Percentiles rank a stretch among this genome's conserved stretches.
Conservation (phyloP, 2,797 vertebrate genomes). For the Chrysocyon brachyurus region DNA sequence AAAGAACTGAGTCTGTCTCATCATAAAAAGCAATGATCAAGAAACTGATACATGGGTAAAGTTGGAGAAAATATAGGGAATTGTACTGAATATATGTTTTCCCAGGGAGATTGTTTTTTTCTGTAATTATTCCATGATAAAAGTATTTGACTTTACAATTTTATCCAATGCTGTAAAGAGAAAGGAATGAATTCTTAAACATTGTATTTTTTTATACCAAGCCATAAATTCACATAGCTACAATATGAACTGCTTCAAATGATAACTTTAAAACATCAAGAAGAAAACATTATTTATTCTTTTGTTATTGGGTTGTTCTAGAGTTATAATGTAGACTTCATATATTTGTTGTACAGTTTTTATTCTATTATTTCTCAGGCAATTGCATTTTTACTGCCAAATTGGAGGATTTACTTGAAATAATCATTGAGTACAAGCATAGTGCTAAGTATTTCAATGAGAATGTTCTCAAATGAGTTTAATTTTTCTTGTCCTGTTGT, state of each 20-base stretch:
- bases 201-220: neutral
- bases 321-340: constrained; percentile 27
- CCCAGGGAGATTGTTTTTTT: neutral
- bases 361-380: constrained; percentile 47
- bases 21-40: neutral
- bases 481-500: constrained; percentile 68
- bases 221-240: neutral
- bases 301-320: constrained; percentile 16
- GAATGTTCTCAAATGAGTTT: constrained; percentile 67
- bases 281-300: neutral
- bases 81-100: neutral
- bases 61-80: neutral
- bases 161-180: neutral
- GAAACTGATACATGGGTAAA: neutral
- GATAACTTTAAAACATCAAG: constrained; percentile 32
- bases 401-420: constrained; percentile 49
- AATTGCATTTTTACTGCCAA: constrained; percentile 66
- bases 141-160: neutral
- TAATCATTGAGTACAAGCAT: constrained; percentile 62
- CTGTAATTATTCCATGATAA: neutral
- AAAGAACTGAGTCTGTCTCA: neutral
- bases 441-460: constrained; percentile 76
- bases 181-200: neutral
- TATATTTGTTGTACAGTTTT: constrained; percentile 44
- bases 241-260: constrained; percentile 5